Evolutionary conservation across 2,888 invertebrate genomes (phyloP).

Genomic region (Pterostichus madidus): DNA sequence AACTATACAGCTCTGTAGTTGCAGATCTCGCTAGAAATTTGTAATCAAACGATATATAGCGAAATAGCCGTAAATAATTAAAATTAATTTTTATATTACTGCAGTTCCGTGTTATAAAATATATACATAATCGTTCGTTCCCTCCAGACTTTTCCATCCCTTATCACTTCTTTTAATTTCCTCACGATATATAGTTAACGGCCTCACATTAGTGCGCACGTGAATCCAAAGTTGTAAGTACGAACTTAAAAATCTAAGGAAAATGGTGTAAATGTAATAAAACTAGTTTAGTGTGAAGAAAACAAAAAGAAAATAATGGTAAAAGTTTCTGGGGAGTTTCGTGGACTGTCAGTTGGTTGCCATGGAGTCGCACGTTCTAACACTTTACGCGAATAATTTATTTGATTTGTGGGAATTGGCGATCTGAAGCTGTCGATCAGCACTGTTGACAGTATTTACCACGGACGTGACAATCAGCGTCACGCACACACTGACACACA

Average conservation of each 20-base stretch:
- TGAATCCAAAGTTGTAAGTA: slow-evolving; percentile 25
- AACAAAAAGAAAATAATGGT: slow-evolving; percentile 47
- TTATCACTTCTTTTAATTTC: background rate
- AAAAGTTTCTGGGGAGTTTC: slow-evolving; percentile 43
- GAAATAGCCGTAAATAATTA: too few species aligned
- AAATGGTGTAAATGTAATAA: slow-evolving; percentile 48
- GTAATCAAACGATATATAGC: too few species aligned
- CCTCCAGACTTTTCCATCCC: too few species aligned
- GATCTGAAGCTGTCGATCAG: slow-evolving; percentile 59
- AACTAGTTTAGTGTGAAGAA: slow-evolving; percentile 43
- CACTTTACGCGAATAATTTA: slow-evolving; percentile 60
- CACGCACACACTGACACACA: slow-evolving; percentile 1
- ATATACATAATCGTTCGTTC: too few species aligned
- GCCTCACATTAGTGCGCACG: background rate
- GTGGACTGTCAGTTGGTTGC: slow-evolving; percentile 10
- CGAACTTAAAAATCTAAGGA: slow-evolving; percentile 43
- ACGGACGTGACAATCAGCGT: slow-evolving; percentile 46
- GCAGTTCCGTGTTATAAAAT: too few species aligned
- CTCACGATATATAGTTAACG: slow-evolving; percentile 1
- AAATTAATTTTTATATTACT: too few species aligned
- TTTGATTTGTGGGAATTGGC: slow-evolving; percentile 61
- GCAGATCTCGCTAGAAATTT: too few species aligned
- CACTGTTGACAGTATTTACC: slow-evolving; percentile 61
- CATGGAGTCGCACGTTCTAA: slow-evolving; percentile 36
- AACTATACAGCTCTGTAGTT: background rate